Evolutionary conservation across 1,140 invertebrate species (phyloP).

Genomic region (Teleopsis dalmanni): DNA sequence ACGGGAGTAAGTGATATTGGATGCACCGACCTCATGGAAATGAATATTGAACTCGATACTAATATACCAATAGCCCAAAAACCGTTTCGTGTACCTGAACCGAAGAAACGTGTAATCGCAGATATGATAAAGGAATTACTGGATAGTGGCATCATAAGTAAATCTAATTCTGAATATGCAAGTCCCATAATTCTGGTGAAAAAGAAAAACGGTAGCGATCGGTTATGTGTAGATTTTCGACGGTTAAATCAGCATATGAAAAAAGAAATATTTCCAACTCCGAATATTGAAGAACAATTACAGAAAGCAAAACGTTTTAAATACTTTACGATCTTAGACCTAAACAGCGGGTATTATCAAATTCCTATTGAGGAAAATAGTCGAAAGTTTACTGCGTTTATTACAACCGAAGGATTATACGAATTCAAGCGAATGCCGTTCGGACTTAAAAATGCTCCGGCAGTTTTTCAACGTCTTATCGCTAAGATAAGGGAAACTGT

Average conservation of each 20-base stretch:
- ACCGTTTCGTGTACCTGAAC: slow-evolving; percentile 9
- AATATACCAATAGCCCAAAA: not conserved
- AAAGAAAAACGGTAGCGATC: slow-evolving; percentile 26
- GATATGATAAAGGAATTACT: slow-evolving; percentile 17
- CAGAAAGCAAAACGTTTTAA: slow-evolving; percentile 7
- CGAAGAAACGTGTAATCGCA: slow-evolving; percentile 2
- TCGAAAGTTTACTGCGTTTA: too few species aligned
- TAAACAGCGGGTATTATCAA: too few species aligned
- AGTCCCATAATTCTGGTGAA: slow-evolving; percentile 44
- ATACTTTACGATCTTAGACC: too few species aligned
- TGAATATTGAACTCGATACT: slow-evolving; percentile 6
- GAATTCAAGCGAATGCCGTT: too few species aligned
- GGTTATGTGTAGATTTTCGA: slow-evolving; percentile 43
- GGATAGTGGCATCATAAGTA: slow-evolving; percentile 17
- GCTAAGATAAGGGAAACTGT: too few species aligned
- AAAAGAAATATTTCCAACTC: slow-evolving; percentile 23
- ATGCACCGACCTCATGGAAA: not conserved
- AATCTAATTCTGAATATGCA: slow-evolving; percentile 26
- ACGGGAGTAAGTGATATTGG: not conserved
- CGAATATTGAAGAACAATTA: slow-evolving; percentile 27
- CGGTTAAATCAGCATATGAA: slow-evolving; percentile 39
- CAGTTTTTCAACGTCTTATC: too few species aligned
- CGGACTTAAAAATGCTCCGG: too few species aligned
- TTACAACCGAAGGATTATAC: too few species aligned
- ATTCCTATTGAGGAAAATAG: too few species aligned